Evolutionary conservation across 2,113 vertebrate genomes (phyloP).

Genomic region (Grus americana): DNA sequence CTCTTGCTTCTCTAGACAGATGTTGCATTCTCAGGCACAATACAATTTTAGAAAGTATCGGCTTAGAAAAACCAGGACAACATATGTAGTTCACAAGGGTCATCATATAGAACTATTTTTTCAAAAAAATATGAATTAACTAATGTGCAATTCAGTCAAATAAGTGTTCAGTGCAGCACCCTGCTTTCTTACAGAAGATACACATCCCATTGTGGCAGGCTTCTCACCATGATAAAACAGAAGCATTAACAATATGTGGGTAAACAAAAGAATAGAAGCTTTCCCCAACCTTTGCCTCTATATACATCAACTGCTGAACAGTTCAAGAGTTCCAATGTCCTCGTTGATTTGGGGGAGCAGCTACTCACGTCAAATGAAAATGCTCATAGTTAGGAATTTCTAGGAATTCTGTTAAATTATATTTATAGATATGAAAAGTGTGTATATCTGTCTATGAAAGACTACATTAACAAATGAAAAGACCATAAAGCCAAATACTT

Average conservation of each 20-base stretch:
- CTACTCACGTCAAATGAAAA: not conserved
- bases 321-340: not conserved
- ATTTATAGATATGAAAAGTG: fast-evolving
- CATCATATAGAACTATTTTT: not conserved
- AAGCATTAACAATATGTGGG: fast-evolving
- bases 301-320: not conserved
- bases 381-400: not conserved
- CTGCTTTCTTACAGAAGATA: not conserved
- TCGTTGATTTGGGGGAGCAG: not conserved
- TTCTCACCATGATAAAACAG: not conserved
- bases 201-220: not conserved
- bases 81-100: not conserved
- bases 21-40: not conserved
- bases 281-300: not conserved
- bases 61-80: not conserved
- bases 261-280: not conserved
- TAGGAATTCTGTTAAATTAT: not conserved
- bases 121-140: not conserved
- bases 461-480: not conserved
- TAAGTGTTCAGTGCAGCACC: not conserved
- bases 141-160: not conserved
- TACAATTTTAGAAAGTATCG: not conserved
- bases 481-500: not conserved
- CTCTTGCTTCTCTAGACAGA: constrained; percentile 11
- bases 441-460: not conserved